Evolutionary conservation across 2,113 vertebrate species (phyloP), one percentile per base, ranked within the genome.

Genomic region (Sinocyclocheilus grahami): DNA sequence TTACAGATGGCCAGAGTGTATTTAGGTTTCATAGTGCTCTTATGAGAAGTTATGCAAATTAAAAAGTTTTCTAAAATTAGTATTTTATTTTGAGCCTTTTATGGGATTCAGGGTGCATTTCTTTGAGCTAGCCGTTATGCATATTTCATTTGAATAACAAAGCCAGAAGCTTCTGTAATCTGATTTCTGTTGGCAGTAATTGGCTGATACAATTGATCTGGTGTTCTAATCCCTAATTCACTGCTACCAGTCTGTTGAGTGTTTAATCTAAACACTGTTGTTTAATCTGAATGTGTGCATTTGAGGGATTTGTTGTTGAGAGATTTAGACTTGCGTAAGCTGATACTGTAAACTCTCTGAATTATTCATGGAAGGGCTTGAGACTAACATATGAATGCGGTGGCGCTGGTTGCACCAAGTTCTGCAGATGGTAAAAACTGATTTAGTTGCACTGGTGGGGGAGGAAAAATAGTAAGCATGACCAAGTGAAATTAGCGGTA

Each of bases 111-210:
- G 30, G 74, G 4, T 55, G 42, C 46, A 18, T 53, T 89, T 55
- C 46, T 58, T 75, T 63, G 63, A 84, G 77, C 62, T 63, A 27
- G 37, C 30, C 53, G 33, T 22, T 37, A 76, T 60, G 42, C 60
- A 77, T 86, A 51, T 89, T 82, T 84, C 24, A 86, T 82, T 85
- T 84, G 60, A 85, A 55, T 79, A 39, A 67, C 46, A 84, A 71
- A 60, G 76, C 86, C 22, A 6, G 37, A 16, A 60, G 76, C 84
- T 27, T 86, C 58, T 84, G 72, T 88, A 88, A 88, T 89, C 81
- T 87, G 65, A 74, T 82, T 89, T 83, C 65, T 84, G 53, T 85
- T 80, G 81, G 86, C 85, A 86, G 85, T 86, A 86, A 86, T 82
- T 89, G 87, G 72, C 82, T 86, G 87, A 82, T 85, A 79, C 84